These are phyloP conservation scores for Tenthredo scrophulariae DNA, from an alignment of 2,888 invertebrate genomes.

Conservation along the genomic window DNA sequence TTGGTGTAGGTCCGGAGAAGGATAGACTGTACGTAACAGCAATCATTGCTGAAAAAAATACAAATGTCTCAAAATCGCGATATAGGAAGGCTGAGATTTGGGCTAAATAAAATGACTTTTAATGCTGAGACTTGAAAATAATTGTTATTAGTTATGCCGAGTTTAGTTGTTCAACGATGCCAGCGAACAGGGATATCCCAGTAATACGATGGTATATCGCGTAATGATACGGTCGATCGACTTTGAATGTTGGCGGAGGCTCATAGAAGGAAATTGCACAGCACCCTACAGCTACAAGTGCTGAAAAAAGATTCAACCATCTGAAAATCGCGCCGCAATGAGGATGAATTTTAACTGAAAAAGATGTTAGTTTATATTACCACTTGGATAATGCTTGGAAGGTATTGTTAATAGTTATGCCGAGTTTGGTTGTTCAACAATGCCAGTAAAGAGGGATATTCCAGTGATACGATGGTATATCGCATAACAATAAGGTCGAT, in stretches of 20 bases:
- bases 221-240: slow-evolving; percentile 30
- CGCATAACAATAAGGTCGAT: slow-evolving; percentile 28
- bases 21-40: background rate
- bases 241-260: background rate
- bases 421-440: background rate
- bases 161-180: background rate
- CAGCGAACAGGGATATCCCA: slow-evolving; percentile 14
- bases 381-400: background rate
- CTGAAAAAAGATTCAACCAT: background rate
- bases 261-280: background rate
- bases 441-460: slow-evolving; percentile 23
- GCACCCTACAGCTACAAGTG: background rate
- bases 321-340: background rate
- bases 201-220: slow-evolving; percentile 1
- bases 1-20: background rate
- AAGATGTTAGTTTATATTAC: background rate
- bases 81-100: too few species aligned
- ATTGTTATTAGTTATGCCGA: background rate
- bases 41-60: slow-evolving; percentile 27
- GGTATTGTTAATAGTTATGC: background rate
- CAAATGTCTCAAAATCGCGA: background rate
- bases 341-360: background rate
- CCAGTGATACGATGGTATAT: slow-evolving; percentile 18
- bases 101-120: background rate
- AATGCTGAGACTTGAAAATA: background rate